A percentile compares a stretch with the other conserved stretches of the same genome.
Evolutionary conservation across 1,140 invertebrate species (phyloP).

Genomic region (Vollenhovia emeryi): DNA sequence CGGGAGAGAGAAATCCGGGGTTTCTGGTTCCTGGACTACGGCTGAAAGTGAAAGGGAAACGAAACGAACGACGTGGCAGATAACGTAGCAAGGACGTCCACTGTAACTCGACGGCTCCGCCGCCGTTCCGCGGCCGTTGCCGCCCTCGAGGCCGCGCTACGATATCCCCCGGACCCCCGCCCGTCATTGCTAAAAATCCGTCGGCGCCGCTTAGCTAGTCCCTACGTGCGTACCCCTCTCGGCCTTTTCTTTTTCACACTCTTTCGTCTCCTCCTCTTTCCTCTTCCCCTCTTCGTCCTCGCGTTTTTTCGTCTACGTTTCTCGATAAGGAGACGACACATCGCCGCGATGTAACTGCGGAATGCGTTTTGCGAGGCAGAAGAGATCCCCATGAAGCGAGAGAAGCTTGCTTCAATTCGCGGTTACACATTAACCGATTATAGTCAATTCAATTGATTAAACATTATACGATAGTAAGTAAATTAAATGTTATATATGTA

Average conservation of each 20-base stretch:
- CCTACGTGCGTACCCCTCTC: neutral
- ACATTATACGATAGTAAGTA: neutral
- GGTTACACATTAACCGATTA: neutral
- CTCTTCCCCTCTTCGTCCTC: neutral
- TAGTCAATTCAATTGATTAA: neutral
- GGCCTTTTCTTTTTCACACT: conserved; percentile 8
- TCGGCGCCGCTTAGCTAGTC: neutral
- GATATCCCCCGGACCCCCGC: neutral
- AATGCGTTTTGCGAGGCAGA: neutral
- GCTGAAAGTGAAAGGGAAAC: conserved; percentile 85
- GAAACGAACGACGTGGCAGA: conserved; percentile 78
- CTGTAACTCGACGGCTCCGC: conserved; percentile 74
- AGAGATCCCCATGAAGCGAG: neutral
- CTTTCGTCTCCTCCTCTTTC: neutral
- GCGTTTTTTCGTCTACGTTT: neutral
- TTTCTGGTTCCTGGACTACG: conserved; percentile 81
- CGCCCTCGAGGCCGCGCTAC: conserved; percentile 71
- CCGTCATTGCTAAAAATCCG: neutral
- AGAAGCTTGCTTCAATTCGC: neutral
- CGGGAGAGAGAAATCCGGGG: conserved; percentile 73
- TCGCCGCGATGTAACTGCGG: neutral
- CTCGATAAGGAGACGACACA: conserved; percentile 29
- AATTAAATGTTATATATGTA: too few species aligned
- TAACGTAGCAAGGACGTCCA: conserved; percentile 86
- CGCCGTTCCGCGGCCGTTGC: conserved; percentile 72